Percentiles rank a stretch among this genome's conserved stretches.
Evolutionary conservation across 2,888 invertebrate species (phyloP).

Genomic region (Leistus spinibarbis): DNA sequence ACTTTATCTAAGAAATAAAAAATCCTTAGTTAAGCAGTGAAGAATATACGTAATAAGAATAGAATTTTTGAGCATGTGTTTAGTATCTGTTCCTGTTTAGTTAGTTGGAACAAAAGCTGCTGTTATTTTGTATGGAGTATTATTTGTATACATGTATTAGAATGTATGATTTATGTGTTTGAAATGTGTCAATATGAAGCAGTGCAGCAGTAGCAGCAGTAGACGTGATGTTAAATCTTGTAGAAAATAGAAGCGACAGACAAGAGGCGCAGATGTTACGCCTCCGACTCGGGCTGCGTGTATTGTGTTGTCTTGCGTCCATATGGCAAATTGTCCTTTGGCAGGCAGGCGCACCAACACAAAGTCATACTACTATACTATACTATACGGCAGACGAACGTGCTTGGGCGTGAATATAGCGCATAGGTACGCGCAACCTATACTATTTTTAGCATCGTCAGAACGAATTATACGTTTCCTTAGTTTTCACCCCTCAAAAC

Average conservation of each 20-base stretch:
- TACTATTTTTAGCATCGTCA: background rate
- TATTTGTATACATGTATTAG: too few species aligned
- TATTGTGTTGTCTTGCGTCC: background rate
- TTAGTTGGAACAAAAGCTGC: too few species aligned
- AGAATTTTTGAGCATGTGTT: too few species aligned
- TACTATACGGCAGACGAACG: background rate
- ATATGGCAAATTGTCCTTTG: background rate
- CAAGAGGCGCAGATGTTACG: background rate
- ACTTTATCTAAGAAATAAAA: too few species aligned
- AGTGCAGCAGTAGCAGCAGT: background rate
- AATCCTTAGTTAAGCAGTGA: too few species aligned
- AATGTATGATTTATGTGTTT: background rate
- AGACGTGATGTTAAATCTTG: background rate
- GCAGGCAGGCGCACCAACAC: background rate
- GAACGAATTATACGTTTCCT: background rate
- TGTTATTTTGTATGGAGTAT: too few species aligned
- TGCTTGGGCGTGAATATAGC: background rate
- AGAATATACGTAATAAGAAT: too few species aligned
- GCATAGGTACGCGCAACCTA: background rate
- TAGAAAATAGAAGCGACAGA: background rate
- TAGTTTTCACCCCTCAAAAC: background rate
- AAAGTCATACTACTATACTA: background rate
- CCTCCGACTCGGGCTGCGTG: background rate
- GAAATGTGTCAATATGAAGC: background rate
- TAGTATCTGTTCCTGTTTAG: too few species aligned